Evolutionary conservation across 2,797 vertebrate species (phyloP).

Genomic region (Gallinago solitaria): DNA sequence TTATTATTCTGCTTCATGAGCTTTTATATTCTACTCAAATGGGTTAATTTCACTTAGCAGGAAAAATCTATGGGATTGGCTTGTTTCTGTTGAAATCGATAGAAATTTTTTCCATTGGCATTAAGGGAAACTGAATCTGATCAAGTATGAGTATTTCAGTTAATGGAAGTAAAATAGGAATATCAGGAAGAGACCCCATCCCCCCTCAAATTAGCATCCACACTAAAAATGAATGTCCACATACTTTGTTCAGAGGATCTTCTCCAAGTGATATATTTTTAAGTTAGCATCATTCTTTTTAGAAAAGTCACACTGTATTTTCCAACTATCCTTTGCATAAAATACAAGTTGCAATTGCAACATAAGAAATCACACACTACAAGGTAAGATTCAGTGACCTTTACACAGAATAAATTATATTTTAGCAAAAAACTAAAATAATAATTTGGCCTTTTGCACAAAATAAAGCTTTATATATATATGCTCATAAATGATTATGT

Average conservation of each 20-base stretch:
- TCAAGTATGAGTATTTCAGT: background rate
- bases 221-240: background rate
- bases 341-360: background rate
- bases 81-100: background rate
- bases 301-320: background rate
- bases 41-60: background rate
- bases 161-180: background rate
- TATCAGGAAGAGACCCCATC: background rate
- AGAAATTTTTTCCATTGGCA: background rate
- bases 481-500: background rate
- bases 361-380: background rate
- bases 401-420: background rate
- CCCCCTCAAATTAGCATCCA: background rate
- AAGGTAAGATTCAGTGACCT: background rate
- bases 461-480: background rate
- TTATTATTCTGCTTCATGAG: accelerated
- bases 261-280: background rate
- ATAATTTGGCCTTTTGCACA: background rate
- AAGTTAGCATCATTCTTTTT: background rate
- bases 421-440: background rate
- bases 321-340: background rate
- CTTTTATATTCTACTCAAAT: background rate
- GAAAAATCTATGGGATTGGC: accelerated
- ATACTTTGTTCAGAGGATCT: background rate
- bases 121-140: background rate